phyloP scores from a whole-genome alignment of 2,888 invertebrate genomes.

The Agrochola litura region DNA sequence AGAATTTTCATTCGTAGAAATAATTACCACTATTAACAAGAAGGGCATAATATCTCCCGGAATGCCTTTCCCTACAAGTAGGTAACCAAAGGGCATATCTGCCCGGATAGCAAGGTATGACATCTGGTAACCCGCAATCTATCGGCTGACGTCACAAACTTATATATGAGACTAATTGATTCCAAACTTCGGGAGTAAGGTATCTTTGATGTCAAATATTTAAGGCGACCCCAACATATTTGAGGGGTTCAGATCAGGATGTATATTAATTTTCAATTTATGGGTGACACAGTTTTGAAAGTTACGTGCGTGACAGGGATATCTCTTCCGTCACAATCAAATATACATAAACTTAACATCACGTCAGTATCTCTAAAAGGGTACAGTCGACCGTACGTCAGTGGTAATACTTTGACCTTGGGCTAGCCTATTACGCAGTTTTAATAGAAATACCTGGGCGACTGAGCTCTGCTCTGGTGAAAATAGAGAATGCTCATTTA shows the following conservation, averaged over 20 bases:
- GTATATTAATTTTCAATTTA: background rate
- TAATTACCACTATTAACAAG: background rate
- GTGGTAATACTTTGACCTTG: no score
- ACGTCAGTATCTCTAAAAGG: no score
- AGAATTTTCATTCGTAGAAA: background rate
- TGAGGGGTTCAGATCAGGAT: background rate
- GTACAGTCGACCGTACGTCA: no score
- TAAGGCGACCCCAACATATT: conserved; percentile 13
- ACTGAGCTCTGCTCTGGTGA: no score
- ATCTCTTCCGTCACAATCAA: no score
- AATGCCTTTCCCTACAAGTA: background rate
- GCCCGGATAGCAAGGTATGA: background rate
- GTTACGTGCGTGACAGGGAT: no score
- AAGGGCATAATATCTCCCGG: background rate
- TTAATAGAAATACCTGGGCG: no score
- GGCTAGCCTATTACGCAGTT: no score
- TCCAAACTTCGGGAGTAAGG: conserved; percentile 28
- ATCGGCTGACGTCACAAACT: conserved; percentile 25
- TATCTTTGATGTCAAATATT: conserved; percentile 44
- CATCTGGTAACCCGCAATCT: conserved; percentile 12
- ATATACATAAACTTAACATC: no score
- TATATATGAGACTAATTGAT: conserved; percentile 33
- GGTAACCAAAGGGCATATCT: background rate
- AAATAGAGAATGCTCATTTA: no score
- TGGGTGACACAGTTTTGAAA: no score